Conservation (phyloP, 1,140 invertebrate genomes). For the Trichonephila clavata region DNA sequence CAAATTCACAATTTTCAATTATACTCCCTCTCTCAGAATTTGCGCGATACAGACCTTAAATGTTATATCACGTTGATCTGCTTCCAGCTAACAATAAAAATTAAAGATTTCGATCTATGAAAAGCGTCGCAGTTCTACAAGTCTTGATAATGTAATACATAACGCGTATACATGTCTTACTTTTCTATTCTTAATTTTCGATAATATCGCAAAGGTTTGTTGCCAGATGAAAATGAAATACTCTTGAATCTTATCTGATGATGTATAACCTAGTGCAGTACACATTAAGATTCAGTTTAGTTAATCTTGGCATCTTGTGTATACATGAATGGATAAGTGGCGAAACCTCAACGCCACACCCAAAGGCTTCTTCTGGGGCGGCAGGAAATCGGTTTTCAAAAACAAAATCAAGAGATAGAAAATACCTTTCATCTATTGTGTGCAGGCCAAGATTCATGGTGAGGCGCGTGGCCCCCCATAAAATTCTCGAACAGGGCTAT, state of each 20-base stretch:
- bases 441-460: background rate
- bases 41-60: no score
- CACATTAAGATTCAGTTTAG: background rate
- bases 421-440: conserved; percentile 30
- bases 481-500: conserved; percentile 35
- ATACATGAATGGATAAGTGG: conserved; percentile 50
- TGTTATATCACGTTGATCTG: background rate
- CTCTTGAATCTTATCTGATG: conserved; percentile 19
- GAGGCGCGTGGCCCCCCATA: background rate
- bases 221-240: background rate
- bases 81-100: background rate
- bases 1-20: no score
- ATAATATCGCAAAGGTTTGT: background rate
- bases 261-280: background rate
- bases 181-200: background rate
- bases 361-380: background rate
- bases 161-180: background rate
- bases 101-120: background rate
- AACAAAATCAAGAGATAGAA: background rate
- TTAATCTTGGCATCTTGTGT: conserved; percentile 5
- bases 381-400: background rate
- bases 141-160: background rate
- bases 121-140: background rate
- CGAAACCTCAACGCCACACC: conserved; percentile 21
- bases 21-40: no score